phyloP scores from a whole-genome alignment of 2,888 invertebrate species.

The Slavum lentiscoides region DNA sequence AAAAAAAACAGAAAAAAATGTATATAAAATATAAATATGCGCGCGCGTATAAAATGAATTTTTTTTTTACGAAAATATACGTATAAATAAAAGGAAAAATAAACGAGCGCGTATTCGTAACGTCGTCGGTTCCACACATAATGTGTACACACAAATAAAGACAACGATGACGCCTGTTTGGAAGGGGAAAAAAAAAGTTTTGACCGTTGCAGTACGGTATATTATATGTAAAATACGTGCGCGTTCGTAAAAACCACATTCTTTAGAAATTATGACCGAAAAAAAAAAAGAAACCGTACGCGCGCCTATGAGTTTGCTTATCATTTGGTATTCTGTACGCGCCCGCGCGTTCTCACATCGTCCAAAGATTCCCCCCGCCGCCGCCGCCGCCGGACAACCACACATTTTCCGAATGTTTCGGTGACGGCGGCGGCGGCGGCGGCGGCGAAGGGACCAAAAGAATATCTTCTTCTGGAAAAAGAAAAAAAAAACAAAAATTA shows the following conservation, averaged over 20 bases:
- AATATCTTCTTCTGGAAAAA: constrained; percentile 13
- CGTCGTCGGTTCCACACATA: not conserved
- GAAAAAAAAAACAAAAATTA: not conserved
- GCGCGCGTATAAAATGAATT: not conserved
- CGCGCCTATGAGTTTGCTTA: constrained; percentile 22
- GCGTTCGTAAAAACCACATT: constrained; percentile 46
- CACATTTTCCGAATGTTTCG: constrained; percentile 46
- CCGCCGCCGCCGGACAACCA: not conserved
- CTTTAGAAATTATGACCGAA: constrained; percentile 46
- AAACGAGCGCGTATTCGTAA: not conserved
- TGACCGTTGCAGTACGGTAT: constrained; percentile 20
- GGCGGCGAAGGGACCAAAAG: constrained; percentile 18
- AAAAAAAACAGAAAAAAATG: constrained; percentile 1
- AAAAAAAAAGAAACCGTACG: constrained; percentile 12
- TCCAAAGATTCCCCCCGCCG: no score
- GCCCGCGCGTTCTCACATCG: not conserved
- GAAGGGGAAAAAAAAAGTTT: constrained; percentile 41
- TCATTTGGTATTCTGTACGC: constrained; percentile 40
- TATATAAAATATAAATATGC: not conserved
- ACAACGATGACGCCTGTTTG: constrained; percentile 47
- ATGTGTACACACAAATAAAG: constrained; percentile 42
- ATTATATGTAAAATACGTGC: not conserved
- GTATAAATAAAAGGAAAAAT: no score
- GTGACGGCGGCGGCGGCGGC: constrained; percentile 11
- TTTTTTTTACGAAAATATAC: no score